Conservation (phyloP, 2,797 vertebrate species). For the Sciurus carolinensis region DNA sequence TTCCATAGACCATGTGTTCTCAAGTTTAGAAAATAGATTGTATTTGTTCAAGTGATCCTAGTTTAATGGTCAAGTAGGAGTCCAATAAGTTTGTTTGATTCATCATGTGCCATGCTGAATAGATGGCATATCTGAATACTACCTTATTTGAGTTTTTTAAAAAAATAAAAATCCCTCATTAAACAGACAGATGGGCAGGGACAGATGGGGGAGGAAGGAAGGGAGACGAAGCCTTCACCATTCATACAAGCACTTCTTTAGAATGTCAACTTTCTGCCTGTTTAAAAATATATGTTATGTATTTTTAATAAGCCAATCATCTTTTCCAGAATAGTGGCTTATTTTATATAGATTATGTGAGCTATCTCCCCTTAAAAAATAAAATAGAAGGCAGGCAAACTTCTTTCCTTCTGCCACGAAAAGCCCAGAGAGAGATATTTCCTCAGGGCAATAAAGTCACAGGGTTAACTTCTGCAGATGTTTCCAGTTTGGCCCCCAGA, state of each 20-base stretch:
- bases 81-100: neutral
- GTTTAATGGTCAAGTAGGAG: neutral
- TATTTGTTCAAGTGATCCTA: neutral
- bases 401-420: slow-evolving; percentile 10
- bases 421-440: neutral
- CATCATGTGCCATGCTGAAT: neutral
- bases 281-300: slow-evolving; percentile 78
- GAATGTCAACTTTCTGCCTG: slow-evolving; percentile 63
- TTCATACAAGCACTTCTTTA: slow-evolving; percentile 65
- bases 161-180: slow-evolving; percentile 54
- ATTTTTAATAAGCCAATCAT: slow-evolving; percentile 82
- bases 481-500: neutral
- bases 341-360: slow-evolving; percentile 73
- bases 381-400: slow-evolving; percentile 68
- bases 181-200: slow-evolving; percentile 68
- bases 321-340: slow-evolving; percentile 56
- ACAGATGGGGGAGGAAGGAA: slow-evolving; percentile 56
- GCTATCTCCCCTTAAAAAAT: slow-evolving; percentile 64
- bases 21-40: neutral
- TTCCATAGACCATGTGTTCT: neutral
- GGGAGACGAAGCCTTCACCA: slow-evolving; percentile 29
- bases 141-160: slow-evolving; percentile 43
- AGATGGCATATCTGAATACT: slow-evolving; percentile 57
- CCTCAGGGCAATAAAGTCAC: slow-evolving; percentile 57
- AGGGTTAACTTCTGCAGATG: slow-evolving; percentile 63